phyloP scores from a whole-genome alignment of 2,797 vertebrate species.

The Periophthalmus magnuspinnatus region DNA sequence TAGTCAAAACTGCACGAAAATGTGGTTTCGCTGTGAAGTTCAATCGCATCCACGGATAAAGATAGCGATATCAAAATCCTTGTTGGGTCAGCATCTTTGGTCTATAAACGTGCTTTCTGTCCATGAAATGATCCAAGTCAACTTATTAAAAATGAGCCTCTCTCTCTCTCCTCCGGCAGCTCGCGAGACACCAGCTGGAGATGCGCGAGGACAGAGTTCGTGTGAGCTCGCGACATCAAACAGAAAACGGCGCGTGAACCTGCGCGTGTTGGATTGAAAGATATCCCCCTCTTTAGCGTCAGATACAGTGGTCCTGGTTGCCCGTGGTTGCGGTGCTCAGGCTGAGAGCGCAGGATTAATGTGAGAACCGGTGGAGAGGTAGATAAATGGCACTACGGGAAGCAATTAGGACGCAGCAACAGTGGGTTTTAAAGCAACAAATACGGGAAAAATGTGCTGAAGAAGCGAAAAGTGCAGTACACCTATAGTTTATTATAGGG shows the following conservation, averaged over 20 bases:
- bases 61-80: constrained; percentile 30
- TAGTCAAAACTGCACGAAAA: not conserved
- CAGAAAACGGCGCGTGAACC: constrained; percentile 21
- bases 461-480: not conserved
- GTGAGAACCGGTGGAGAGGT: constrained; percentile 18
- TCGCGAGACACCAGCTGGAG: not conserved
- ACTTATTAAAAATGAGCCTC: not conserved
- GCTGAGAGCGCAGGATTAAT: constrained; percentile 10
- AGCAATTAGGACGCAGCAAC: constrained; percentile 27
- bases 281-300: not conserved
- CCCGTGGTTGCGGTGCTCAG: constrained; percentile 24
- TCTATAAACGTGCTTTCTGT: not conserved
- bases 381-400: constrained; percentile 28
- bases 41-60: constrained; percentile 13
- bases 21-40: constrained; percentile 55
- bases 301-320: constrained; percentile 20
- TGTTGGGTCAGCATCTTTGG: constrained; percentile 47
- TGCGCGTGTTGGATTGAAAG: constrained; percentile 5
- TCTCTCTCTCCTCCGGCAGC: not conserved
- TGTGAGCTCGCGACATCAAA: constrained; percentile 45
- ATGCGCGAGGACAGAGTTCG: constrained; percentile 11
- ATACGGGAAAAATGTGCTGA: not conserved
- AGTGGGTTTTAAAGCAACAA: constrained; percentile 5
- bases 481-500: not conserved
- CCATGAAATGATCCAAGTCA: not conserved